Percentiles rank a stretch among this genome's conserved stretches.
Conservation (phyloP, 30 jellyfish, hydroid and myxozoan genomes). For the Hydractinia symbiolongicarpus region DNA sequence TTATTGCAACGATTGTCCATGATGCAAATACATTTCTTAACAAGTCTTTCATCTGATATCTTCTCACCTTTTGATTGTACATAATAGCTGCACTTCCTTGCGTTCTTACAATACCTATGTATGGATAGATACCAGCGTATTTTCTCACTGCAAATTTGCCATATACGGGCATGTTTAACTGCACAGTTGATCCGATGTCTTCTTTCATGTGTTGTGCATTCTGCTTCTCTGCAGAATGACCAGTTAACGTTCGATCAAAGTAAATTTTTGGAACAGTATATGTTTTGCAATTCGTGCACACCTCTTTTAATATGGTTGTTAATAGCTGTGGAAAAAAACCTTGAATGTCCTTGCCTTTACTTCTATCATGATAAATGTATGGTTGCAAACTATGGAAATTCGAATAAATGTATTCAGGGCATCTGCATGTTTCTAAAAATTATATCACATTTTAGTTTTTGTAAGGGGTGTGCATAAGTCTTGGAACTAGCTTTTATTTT, state of each 20-base stretch:
- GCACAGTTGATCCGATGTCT: constrained; percentile 2
- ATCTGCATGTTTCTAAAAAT: constrained; percentile 17
- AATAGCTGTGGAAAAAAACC: constrained; percentile 19
- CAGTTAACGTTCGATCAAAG: constrained; percentile 13
- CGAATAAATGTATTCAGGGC: constrained; percentile 13
- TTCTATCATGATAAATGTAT: neutral
- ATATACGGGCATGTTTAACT: constrained; percentile 5
- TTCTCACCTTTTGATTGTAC: constrained; percentile 11
- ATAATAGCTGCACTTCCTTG: constrained; percentile 9
- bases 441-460: neutral
- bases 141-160: neutral
- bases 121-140: constrained; percentile 19
- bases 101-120: neutral
- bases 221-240: neutral
- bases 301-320: neutral
- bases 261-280: neutral
- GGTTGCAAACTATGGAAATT: constrained; percentile 5
- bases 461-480: neutral
- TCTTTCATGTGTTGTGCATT: neutral
- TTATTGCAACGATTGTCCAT: constrained; percentile 3
- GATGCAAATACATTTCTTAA: neutral
- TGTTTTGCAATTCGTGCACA: constrained; percentile 6
- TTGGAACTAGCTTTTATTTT: neutral
- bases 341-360: neutral
- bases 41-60: neutral